Percentiles rank a stretch among this genome's conserved stretches.
phyloP scores from a whole-genome alignment of 2,888 invertebrate genomes.

The Bugulina stolonifera region DNA sequence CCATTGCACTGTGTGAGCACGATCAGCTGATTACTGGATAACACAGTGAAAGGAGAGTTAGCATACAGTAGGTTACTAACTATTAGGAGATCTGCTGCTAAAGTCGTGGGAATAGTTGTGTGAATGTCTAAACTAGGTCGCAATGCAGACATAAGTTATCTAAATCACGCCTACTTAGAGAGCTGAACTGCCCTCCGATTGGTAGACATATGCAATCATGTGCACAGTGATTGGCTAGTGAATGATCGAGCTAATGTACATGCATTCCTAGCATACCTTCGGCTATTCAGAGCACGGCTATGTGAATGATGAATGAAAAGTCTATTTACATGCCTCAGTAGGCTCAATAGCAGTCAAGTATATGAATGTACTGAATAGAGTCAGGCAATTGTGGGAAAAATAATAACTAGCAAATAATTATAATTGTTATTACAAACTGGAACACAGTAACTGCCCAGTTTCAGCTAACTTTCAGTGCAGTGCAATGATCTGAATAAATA shows the following conservation, averaged over 20 bases:
- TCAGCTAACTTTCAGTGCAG: not conserved
- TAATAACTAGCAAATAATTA: not conserved
- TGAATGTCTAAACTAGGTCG: conserved; percentile 21
- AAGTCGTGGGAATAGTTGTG: not conserved
- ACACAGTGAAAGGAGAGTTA: too few relatives aligned
- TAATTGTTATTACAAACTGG: not conserved
- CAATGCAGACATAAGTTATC: conserved; percentile 24
- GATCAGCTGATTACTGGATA: too few relatives aligned
- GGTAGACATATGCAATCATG: not conserved
- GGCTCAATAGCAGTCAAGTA: not conserved
- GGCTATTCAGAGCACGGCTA: conserved; percentile 19
- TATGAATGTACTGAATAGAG: not conserved
- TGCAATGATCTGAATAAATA: not conserved
- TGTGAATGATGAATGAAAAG: conserved; percentile 23
- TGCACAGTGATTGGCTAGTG: not conserved
- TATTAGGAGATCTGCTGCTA: not conserved
- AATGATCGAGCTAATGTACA: not conserved
- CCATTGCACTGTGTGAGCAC: too few relatives aligned
- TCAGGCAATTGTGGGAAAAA: not conserved
- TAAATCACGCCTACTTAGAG: conserved; percentile 18
- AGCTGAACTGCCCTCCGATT: not conserved
- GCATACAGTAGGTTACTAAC: too few relatives aligned
- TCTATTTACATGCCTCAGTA: not conserved
- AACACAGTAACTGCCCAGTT: not conserved
- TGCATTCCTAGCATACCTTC: conserved; percentile 14